phyloP scores from a whole-genome alignment of 2,113 vertebrate species.

The Phocoena sinus region DNA sequence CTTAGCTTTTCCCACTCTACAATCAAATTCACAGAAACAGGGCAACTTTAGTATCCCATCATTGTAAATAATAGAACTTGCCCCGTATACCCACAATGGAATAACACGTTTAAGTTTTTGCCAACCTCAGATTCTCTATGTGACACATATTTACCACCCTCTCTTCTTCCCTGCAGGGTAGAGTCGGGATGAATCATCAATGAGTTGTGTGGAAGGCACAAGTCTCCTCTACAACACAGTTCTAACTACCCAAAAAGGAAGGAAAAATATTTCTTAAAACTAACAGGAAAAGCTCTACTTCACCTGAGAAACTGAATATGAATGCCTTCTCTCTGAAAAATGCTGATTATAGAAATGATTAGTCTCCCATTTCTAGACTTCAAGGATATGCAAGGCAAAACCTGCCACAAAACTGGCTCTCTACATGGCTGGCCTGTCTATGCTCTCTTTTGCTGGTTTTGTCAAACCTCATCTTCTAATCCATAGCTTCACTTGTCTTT shows the following conservation, averaged over 20 bases:
- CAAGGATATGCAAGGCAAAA: neutral
- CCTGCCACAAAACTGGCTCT: neutral
- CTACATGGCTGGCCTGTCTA: neutral
- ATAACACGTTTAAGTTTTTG: neutral
- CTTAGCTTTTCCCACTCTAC: neutral
- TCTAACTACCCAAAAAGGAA: neutral
- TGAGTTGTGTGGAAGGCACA: neutral
- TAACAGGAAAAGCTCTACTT: neutral
- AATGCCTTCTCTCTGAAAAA: neutral
- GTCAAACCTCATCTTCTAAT: neutral
- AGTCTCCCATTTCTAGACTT: neutral
- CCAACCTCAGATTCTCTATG: neutral
- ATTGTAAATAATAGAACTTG: neutral
- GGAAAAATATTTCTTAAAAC: neutral
- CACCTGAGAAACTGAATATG: neutral
- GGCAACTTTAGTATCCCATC: neutral
- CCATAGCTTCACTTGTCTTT: neutral
- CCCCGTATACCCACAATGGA: neutral
- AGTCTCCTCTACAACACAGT: neutral
- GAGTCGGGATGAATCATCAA: neutral
- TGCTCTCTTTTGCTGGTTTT: neutral
- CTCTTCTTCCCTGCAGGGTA: neutral
- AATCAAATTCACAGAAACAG: neutral
- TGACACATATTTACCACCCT: neutral
- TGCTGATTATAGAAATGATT: neutral